Percentiles rank a stretch among this genome's conserved stretches.
Conservation (phyloP, 1,140 invertebrate genomes). For the Lordiphosa clarofinis region DNA sequence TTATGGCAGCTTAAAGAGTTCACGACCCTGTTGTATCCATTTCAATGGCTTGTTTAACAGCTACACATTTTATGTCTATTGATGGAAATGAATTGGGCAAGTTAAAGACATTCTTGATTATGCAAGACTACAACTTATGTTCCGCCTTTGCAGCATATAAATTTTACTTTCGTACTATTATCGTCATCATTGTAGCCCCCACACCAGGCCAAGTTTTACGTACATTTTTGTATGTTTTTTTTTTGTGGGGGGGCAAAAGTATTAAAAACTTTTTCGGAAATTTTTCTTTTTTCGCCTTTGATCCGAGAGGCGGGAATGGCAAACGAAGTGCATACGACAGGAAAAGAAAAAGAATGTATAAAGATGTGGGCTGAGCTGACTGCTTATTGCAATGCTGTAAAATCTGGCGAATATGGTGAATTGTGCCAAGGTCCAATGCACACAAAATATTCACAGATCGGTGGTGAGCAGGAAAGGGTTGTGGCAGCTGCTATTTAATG, state of each 20-base stretch:
- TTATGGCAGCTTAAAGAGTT: constrained; percentile 53
- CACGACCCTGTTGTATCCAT: constrained; percentile 18
- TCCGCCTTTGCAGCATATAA: constrained; percentile 48
- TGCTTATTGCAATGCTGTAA: constrained; percentile 34
- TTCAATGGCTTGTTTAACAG: constrained; percentile 51
- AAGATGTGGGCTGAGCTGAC: constrained; percentile 14
- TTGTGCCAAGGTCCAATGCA: constrained; percentile 28
- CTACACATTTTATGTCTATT: constrained; percentile 30
- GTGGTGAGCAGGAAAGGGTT: background rate
- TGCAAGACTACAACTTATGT: constrained; percentile 34
- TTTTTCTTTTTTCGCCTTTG: constrained; percentile 35
- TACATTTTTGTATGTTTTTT: constrained; percentile 17
- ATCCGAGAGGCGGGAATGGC: constrained; percentile 25
- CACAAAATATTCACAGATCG: constrained; percentile 15
- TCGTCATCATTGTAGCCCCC: constrained; percentile 8
- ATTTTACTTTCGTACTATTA: constrained; percentile 26
- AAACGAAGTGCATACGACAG: constrained; percentile 12
- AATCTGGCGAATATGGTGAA: constrained; percentile 38
- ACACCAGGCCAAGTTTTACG: constrained; percentile 42
- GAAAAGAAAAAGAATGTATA: constrained; percentile 19
- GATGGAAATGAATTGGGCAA: constrained; percentile 3
- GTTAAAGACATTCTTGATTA: constrained; percentile 26
- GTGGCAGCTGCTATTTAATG: constrained; percentile 27
- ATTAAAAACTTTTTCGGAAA: constrained; percentile 47
- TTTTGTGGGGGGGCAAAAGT: constrained; percentile 27